Percentiles rank a stretch among this genome's conserved stretches.
phyloP scores from a whole-genome alignment of 2,797 vertebrate species.

The Myotis pilosus region DNA sequence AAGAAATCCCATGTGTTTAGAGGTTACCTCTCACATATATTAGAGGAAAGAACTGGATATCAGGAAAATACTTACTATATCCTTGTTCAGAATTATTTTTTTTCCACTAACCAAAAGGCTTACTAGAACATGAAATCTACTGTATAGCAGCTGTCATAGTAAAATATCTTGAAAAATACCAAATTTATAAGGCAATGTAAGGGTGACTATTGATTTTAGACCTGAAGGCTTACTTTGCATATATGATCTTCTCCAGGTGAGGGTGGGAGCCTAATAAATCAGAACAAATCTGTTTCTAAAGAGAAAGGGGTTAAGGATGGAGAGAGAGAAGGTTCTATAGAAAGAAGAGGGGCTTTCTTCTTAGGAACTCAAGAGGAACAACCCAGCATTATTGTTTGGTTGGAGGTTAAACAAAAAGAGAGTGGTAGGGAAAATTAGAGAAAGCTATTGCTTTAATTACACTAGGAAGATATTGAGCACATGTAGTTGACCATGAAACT shows the following conservation, averaged over 20 bases:
- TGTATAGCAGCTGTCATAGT: background rate
- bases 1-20: background rate
- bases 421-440: background rate
- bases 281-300: background rate
- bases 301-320: background rate
- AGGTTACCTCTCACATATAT: background rate
- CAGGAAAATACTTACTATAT: background rate
- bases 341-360: background rate
- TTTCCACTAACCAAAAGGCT: background rate
- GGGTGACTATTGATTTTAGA: slow-evolving; percentile 4
- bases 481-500: background rate
- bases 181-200: background rate
- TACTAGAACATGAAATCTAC: background rate
- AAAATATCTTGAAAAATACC: background rate
- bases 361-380: background rate
- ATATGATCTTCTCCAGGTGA: background rate
- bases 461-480: background rate
- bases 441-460: background rate
- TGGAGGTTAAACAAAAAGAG: background rate
- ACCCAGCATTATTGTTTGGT: background rate
- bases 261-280: background rate
- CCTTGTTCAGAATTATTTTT: background rate
- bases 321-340: background rate
- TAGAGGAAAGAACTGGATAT: background rate
- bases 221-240: background rate